Evolutionary conservation across 2,113 vertebrate species (phyloP).

Genomic region (Rallus limicola): DNA sequence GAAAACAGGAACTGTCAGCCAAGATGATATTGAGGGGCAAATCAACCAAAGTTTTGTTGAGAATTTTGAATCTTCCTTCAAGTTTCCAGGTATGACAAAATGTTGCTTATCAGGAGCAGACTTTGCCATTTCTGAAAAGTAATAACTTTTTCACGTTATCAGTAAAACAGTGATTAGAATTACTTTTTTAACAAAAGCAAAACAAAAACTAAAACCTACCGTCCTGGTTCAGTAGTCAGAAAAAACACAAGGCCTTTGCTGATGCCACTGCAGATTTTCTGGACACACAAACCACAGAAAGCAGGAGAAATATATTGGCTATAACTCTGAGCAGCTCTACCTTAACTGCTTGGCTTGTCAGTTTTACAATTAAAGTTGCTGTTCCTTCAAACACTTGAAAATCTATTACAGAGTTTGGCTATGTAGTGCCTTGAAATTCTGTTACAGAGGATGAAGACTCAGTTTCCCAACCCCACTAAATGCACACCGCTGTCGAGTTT

Average conservation of each 20-base stretch:
- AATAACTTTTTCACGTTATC: background rate
- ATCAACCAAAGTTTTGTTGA: background rate
- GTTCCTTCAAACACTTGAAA: background rate
- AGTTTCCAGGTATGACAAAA: background rate
- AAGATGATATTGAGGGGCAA: background rate
- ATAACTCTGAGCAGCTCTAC: background rate
- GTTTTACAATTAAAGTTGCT: background rate
- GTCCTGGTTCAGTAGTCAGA: background rate
- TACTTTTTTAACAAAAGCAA: background rate
- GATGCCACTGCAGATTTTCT: background rate
- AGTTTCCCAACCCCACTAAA: background rate
- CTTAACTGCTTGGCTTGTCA: background rate
- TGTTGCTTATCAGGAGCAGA: background rate
- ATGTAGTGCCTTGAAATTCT: background rate
- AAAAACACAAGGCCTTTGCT: background rate
- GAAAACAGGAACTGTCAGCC: fast-evolving
- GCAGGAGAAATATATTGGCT: background rate
- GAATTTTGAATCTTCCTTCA: background rate
- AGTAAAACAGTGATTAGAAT: fast-evolving
- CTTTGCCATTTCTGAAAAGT: background rate
- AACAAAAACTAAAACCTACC: no score
- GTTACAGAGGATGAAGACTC: background rate
- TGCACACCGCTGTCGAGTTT: fast-evolving
- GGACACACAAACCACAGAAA: background rate
- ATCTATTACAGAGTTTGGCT: background rate